A percentile compares a stretch with the other conserved stretches of the same genome.
These are phyloP conservation scores for Ceyx cyanopectus DNA, from an alignment of 2,113 vertebrate genomes.

Conservation along the genomic window DNA sequence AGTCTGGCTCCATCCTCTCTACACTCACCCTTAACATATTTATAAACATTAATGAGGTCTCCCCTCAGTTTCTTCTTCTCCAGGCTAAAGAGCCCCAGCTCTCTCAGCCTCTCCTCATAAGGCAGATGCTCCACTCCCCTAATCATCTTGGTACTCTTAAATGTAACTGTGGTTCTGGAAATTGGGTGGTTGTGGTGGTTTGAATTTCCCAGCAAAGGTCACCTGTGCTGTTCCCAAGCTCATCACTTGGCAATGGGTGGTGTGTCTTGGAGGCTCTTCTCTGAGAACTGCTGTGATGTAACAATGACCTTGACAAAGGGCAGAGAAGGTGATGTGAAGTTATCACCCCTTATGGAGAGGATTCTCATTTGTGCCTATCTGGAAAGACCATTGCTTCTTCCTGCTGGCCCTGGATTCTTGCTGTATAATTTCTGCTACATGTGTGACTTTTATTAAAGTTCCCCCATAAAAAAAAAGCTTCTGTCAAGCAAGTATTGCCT, in stretches of 20 bases:
- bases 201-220: background rate
- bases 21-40: too few relatives aligned
- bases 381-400: background rate
- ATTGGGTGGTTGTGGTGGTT: background rate
- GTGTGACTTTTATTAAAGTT: background rate
- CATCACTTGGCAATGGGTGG: background rate
- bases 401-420: background rate
- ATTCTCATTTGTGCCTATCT: background rate
- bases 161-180: background rate
- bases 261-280: background rate
- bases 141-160: background rate
- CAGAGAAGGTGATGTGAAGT: background rate
- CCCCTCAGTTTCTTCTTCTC: too few relatives aligned
- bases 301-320: background rate
- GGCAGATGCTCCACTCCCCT: too few relatives aligned
- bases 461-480: background rate
- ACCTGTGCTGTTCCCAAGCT: background rate
- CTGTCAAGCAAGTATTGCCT: background rate
- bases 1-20: too few relatives aligned
- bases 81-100: too few relatives aligned
- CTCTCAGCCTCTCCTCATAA: too few relatives aligned
- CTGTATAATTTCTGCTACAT: background rate
- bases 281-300: background rate
- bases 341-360: rapidly evolving
- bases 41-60: too few relatives aligned